Conservation (phyloP, 2,888 invertebrate genomes). For the Watsonalla cultraria region DNA sequence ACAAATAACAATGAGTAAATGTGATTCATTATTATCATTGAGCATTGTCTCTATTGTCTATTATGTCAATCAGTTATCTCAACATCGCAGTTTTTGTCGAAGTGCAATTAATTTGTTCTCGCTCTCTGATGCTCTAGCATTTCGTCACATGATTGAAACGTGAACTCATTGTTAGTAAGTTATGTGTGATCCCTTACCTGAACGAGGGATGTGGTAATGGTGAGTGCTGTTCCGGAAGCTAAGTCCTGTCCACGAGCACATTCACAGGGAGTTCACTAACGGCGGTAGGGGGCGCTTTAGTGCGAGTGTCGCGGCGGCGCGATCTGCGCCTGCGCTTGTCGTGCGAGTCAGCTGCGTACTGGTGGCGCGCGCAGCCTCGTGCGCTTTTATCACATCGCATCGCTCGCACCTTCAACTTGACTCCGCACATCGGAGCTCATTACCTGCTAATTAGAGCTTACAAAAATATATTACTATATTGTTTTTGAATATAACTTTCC, state of each 20-base stretch:
- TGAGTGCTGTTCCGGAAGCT: constrained; percentile 33
- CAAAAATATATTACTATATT: neutral
- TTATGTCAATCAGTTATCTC: neutral
- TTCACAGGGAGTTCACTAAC: constrained; percentile 38
- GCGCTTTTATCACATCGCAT: constrained; percentile 72
- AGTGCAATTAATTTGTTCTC: neutral
- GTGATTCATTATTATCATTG: neutral
- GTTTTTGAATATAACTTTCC: no score
- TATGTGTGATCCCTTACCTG: neutral
- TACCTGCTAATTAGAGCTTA: neutral
- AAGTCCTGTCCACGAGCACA: constrained; percentile 51
- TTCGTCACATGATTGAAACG: constrained; percentile 55
- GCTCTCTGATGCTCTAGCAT: neutral
- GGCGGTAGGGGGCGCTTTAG: constrained; percentile 36
- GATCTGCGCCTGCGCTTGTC: constrained; percentile 51
- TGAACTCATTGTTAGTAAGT: constrained; percentile 14
- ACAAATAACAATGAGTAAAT: neutral
- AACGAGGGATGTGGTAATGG: constrained; percentile 8
- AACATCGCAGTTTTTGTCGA: neutral
- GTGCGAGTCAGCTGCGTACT: constrained; percentile 61
- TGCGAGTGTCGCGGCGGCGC: constrained; percentile 33
- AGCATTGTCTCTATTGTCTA: neutral
- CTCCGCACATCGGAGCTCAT: constrained; percentile 35
- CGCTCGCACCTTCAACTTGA: constrained; percentile 70
- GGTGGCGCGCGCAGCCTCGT: constrained; percentile 59